Conservation (phyloP, 92 coral and sea anemone species). For the Siderastrea siderea region DNA sequence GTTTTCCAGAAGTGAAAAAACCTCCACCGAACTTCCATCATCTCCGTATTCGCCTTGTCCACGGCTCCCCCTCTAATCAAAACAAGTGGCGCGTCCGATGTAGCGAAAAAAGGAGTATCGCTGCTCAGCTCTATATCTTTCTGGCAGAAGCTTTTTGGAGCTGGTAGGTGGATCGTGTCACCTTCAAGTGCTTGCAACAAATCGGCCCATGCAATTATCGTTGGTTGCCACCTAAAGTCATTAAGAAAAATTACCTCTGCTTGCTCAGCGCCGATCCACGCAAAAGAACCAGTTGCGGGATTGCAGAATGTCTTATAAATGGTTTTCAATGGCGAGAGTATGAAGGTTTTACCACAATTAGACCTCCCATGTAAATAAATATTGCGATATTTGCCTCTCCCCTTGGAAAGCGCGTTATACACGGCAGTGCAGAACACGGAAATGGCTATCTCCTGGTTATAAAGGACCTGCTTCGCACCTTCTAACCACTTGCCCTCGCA, state of each 20-base stretch:
- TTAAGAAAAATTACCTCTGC: conserved; percentile 40
- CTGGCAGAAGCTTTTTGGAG: no score
- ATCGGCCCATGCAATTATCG: no score
- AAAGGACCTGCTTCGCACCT: conserved; percentile 35
- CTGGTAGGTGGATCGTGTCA: no score
- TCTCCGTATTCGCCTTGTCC: no score
- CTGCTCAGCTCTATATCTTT: no score
- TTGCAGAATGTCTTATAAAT: conserved; percentile 25
- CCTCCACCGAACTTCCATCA: no score
- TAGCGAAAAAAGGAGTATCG: no score
- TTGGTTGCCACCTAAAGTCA: conserved; percentile 32
- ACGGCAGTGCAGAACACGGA: conserved; percentile 10
- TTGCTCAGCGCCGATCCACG: conserved; percentile 40
- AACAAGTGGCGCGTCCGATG: no score
- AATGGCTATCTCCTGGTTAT: conserved; percentile 29
- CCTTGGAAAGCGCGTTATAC: conserved; percentile 13
- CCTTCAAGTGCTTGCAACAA: no score
- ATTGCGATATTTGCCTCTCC: conserved; percentile 48
- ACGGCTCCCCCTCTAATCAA: no score
- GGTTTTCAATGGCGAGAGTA: conserved; percentile 36
- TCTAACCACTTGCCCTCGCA: conserved; percentile 35
- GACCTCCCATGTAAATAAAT: conserved; percentile 40
- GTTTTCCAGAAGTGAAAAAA: no score
- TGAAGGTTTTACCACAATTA: conserved; percentile 51
- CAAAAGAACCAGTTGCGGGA: conserved; percentile 53